Evolutionary conservation across 2,113 vertebrate species (phyloP).

Genomic region (Erythrolamprus reginae): DNA sequence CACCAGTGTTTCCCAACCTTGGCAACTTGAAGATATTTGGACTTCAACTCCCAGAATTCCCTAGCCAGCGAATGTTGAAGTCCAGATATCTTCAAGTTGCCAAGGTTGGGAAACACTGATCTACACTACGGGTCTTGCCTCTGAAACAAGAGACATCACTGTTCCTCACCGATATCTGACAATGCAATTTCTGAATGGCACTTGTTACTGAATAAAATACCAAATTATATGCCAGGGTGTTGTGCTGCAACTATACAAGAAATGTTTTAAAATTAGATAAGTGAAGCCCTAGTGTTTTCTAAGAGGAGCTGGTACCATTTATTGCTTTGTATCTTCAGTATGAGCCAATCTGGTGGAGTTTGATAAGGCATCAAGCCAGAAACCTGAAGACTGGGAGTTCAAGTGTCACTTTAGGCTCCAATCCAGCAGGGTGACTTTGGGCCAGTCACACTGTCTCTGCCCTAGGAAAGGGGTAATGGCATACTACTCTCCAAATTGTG

Average conservation of each 20-base stretch:
- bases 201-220: background rate
- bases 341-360: background rate
- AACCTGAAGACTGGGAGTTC: background rate
- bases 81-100: no score
- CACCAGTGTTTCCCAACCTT: no score
- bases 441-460: background rate
- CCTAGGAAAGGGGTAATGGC: background rate
- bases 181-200: background rate
- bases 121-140: background rate
- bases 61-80: no score
- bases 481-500: background rate
- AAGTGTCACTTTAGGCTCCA: background rate
- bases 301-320: background rate
- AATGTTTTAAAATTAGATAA: background rate
- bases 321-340: background rate
- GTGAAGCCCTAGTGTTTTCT: background rate
- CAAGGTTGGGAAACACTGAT: no score
- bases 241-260: background rate
- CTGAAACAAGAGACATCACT: background rate
- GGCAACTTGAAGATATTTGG: no score
- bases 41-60: no score
- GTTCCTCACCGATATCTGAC: background rate
- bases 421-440: background rate
- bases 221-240: background rate
- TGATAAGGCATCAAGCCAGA: background rate